Evolutionary conservation across 2,113 vertebrate species (phyloP).

Genomic region (Fulica atra): DNA sequence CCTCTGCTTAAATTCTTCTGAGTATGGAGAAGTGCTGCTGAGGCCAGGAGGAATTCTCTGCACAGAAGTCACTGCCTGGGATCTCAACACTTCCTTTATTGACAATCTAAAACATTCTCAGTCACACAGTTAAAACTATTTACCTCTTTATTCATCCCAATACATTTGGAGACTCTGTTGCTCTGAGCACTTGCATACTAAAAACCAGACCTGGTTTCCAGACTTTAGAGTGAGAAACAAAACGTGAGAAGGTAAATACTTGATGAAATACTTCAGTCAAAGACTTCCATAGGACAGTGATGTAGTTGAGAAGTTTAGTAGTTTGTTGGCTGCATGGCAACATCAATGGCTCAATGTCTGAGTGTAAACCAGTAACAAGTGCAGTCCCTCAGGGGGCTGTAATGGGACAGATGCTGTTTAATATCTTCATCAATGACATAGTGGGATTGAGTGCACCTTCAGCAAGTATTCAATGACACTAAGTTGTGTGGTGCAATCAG

Average conservation of each 20-base stretch:
- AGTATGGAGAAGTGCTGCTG: not conserved
- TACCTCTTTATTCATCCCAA: not conserved
- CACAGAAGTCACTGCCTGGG: not conserved
- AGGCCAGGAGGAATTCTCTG: not conserved
- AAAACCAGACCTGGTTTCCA: not conserved
- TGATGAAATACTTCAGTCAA: not conserved
- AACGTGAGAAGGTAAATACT: not conserved
- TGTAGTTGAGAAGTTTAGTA: not conserved
- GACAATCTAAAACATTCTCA: not conserved
- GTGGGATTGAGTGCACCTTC: not conserved
- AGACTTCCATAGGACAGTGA: not conserved
- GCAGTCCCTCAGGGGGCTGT: not conserved
- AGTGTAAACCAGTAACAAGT: not conserved
- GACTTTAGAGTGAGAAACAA: not conserved
- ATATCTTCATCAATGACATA: not conserved
- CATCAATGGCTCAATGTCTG: not conserved
- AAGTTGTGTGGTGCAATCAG: not conserved
- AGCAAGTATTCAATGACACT: not conserved
- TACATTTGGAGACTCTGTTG: rapidly evolving
- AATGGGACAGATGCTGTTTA: not conserved
- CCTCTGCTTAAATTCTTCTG: not conserved
- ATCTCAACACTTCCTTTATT: not conserved
- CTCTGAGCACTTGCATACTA: not conserved
- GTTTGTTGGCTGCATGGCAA: not conserved
- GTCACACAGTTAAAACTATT: not conserved